Evolutionary conservation across 1,140 invertebrate species (phyloP).

Genomic region (Heterodera carotae): DNA sequence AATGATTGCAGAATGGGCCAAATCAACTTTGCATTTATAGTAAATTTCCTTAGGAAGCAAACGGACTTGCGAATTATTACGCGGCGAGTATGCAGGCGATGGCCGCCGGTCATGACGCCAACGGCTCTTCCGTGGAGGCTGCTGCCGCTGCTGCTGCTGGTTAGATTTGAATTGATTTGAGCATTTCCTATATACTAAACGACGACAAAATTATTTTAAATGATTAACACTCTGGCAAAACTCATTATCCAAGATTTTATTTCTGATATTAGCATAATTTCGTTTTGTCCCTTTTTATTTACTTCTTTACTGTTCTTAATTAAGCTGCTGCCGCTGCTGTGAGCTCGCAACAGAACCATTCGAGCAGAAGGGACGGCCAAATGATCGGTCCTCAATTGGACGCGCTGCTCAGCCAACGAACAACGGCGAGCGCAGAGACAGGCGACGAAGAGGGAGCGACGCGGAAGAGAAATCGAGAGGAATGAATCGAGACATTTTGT

Average conservation of each 20-base stretch:
- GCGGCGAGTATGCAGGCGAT: neutral
- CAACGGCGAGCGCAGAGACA: neutral
- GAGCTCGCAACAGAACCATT: neutral
- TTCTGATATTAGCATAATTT: neutral
- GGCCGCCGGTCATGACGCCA: neutral
- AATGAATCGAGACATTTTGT: too few relatives aligned
- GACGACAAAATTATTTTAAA: neutral
- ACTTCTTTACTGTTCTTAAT: neutral
- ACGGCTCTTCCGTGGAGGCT: conserved; percentile 14
- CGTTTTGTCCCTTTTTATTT: neutral
- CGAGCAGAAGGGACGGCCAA: neutral
- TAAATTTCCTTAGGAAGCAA: neutral
- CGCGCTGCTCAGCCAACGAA: conserved; percentile 5
- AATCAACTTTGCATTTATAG: neutral
- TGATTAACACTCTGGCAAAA: neutral
- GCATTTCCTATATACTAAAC: conserved; percentile 16
- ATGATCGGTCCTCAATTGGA: conserved; percentile 28
- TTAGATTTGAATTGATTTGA: conserved; percentile 13
- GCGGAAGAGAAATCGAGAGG: conserved; percentile 25
- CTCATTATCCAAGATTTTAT: too few relatives aligned
- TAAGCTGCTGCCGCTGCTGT: neutral
- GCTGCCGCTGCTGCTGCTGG: conserved; percentile 1
- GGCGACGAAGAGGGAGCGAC: neutral
- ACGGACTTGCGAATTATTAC: conserved; percentile 6
- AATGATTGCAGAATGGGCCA: neutral